These are phyloP conservation scores for Novumbra hubbsi DNA, from an alignment of 2,797 vertebrate species.

Conservation along the genomic window DNA sequence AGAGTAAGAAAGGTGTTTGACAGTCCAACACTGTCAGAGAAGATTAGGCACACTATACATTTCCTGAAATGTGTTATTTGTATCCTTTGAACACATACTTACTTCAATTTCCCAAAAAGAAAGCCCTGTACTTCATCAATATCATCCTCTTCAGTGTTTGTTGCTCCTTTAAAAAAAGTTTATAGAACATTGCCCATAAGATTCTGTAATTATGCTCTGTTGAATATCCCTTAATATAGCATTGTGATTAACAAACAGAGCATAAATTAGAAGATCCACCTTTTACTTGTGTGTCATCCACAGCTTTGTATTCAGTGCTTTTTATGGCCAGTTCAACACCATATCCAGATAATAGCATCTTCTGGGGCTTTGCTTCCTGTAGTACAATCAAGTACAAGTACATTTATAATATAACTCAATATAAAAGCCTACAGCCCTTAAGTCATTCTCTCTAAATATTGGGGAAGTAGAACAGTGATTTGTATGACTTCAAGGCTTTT, in stretches of 20 bases:
- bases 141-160: conserved; percentile 70
- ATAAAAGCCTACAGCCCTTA: background rate
- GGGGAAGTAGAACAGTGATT: background rate
- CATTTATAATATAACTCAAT: background rate
- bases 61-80: background rate
- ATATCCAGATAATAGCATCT: conserved; percentile 92
- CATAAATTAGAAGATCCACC: conserved; percentile 61
- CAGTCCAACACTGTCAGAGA: too few relatives aligned
- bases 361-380: conserved; percentile 81
- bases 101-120: conserved; percentile 89
- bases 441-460: background rate
- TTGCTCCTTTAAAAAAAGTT: conserved; percentile 64
- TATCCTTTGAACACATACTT: conserved; percentile 54
- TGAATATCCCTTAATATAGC: conserved; percentile 11
- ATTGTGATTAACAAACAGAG: conserved; percentile 33
- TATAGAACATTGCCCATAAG: too few relatives aligned
- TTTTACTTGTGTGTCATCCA: conserved; percentile 90
- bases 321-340: conserved; percentile 97
- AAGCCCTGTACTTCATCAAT: conserved; percentile 90
- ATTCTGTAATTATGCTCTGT: background rate
- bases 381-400: conserved; percentile 2
- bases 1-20: too few relatives aligned
- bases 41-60: too few relatives aligned
- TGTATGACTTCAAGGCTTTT: background rate
- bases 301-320: conserved; percentile 95